These are phyloP conservation scores for Erethizon dorsatum DNA, from an alignment of 2,797 vertebrate species.

Conservation along the genomic window DNA sequence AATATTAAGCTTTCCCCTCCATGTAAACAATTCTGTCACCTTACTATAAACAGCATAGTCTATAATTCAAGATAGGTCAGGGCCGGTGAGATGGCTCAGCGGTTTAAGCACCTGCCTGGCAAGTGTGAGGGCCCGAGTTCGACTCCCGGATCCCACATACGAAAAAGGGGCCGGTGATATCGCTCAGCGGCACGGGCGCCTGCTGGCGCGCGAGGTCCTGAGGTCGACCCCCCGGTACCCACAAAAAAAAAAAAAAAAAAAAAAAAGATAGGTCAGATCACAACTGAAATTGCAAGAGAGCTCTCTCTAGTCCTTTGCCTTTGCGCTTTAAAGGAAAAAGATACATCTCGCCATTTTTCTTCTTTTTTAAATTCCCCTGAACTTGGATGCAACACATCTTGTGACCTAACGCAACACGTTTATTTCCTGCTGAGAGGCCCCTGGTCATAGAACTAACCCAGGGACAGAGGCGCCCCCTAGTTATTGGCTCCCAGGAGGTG, in stretches of 20 bases:
- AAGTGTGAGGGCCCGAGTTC: too few species aligned
- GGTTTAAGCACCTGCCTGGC: too few species aligned
- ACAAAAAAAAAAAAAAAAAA: too few species aligned
- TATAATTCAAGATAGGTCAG: neutral
- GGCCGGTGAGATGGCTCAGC: too few species aligned
- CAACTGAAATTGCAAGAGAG: neutral
- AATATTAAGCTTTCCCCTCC: neutral
- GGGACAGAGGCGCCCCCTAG: neutral
- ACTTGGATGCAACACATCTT: neutral
- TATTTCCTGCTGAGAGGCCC: neutral
- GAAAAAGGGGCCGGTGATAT: too few species aligned
- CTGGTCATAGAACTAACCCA: neutral
- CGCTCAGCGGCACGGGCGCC: too few species aligned
- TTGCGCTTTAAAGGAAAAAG: neutral
- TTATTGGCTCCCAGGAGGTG: rapidly evolving
- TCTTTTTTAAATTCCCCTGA: slow-evolving; percentile 18
- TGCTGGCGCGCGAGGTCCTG: too few species aligned
- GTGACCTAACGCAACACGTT: neutral
- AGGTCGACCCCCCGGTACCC: too few species aligned
- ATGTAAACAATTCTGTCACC: neutral
- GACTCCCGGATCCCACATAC: too few species aligned
- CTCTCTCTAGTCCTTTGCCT: neutral
- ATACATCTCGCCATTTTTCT: neutral
- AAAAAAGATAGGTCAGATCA: neutral
- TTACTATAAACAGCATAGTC: neutral